Base-by-base conservation (phyloP, 2,888 invertebrate species). In the Agonopterix arenella region DNA sequence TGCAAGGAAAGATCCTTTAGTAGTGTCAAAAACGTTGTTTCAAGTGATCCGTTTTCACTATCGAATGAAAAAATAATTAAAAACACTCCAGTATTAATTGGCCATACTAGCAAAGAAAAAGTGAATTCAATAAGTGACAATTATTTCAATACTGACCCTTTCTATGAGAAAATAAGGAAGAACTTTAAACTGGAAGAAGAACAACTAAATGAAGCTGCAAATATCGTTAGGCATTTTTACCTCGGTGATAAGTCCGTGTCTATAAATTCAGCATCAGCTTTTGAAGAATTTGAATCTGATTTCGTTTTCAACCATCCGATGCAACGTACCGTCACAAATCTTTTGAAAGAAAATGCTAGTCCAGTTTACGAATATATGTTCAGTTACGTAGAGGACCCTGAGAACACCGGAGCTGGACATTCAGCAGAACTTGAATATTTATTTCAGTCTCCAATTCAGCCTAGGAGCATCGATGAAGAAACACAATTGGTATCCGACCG, bases 1-100 rank as follows among this genome's bases (percentile, higher is more conserved):
- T 89, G 88, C 50, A 80, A 66, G 51, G 89, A 89, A 62, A 75
- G 67, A 53, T 82, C 83, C 3, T 85, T 81, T 38, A 84, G 84
- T 59, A 77, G 83, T 2, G 63, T 88, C 8, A 73, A 75, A 43
- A 86, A 78, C 53, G 79, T 88, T 52, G 68, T 88, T 37, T 76
- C 78, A 59, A 69, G 64, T 46, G 77, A 83, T 61, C 84, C 85
- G 2, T 78, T 67, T 55, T 66, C 75, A 4, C 57, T 86, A 11
- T 68, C 80, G 0, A 86, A 88, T 55, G 55, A 60, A 45, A 73
- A 48, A 47, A 86, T 84, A 72, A 62, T 86, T 3, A 70, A 62
- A 18, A 76, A 73, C 45, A 83, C 82, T 9, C 78, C 84, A 1
- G 61, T 88, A 41, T 56, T 89, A 37, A 84, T 89, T 38, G 88